Percentiles rank a stretch among this genome's conserved stretches.
Evolutionary conservation across 2,797 vertebrate genomes (phyloP).

Genomic region (Pampus argenteus): DNA sequence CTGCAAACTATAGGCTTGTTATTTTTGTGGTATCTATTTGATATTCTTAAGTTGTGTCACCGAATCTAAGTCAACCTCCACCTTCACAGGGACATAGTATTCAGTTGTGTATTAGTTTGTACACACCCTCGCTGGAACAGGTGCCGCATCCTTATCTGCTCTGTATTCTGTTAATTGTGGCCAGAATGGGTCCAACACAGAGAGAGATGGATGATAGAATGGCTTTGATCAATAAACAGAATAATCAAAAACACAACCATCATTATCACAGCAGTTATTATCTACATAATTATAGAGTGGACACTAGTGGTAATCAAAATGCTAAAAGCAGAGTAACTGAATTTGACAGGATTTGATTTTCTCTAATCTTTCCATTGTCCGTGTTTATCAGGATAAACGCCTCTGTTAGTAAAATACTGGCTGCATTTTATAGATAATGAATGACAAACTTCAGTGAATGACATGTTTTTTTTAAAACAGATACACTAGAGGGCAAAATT

Average conservation of each 20-base stretch:
- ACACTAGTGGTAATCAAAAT: conserved; percentile 43
- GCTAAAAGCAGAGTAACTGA: conserved; percentile 30
- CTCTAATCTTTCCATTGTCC: conserved; percentile 25
- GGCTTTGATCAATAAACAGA: conserved; percentile 30
- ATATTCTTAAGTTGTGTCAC: not conserved
- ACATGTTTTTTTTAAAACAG: conserved; percentile 26
- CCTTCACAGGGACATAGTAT: too few species aligned
- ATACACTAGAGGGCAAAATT: conserved; percentile 23
- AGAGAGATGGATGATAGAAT: conserved; percentile 3
- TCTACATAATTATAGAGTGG: conserved; percentile 47
- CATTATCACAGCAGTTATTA: conserved; percentile 34
- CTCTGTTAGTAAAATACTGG: not conserved
- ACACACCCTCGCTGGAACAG: not conserved
- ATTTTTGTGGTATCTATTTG: too few species aligned
- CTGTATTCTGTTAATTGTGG: not conserved
- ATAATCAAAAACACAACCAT: conserved; percentile 50
- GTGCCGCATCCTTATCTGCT: not conserved
- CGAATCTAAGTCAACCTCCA: not conserved
- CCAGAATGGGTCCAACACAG: not conserved
- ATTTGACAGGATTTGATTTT: conserved; percentile 11
- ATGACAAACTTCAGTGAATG: conserved; percentile 22
- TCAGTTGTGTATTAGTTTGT: too few species aligned
- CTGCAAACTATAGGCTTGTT: too few species aligned
- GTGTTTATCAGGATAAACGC: conserved; percentile 8
- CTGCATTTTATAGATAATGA: conserved; percentile 38